Conservation (phyloP, 1,140 invertebrate genomes). For the Lepidurus couesii region DNA sequence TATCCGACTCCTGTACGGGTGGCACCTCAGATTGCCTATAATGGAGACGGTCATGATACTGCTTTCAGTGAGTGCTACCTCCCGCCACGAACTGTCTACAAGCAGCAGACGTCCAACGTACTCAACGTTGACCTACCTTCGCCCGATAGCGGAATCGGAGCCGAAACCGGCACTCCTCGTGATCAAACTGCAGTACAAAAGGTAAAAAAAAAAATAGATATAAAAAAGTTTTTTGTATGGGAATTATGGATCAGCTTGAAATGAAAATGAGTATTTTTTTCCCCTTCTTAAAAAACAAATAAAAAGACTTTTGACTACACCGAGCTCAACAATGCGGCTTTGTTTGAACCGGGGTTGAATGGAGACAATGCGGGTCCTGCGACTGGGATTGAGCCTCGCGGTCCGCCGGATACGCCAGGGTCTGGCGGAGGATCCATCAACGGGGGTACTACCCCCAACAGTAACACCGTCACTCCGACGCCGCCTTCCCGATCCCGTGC, state of each 20-base stretch:
- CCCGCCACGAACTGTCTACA: slow-evolving; percentile 49
- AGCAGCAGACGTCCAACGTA: slow-evolving; percentile 41
- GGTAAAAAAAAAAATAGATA: slow-evolving; percentile 51
- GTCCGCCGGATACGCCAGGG: slow-evolving; percentile 38
- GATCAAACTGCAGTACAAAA: slow-evolving; percentile 81
- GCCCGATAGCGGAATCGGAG: slow-evolving; percentile 84
- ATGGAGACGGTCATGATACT: slow-evolving; percentile 40
- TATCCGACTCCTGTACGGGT: slow-evolving; percentile 32
- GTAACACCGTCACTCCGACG: slow-evolving; percentile 33
- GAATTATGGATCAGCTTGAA: background rate
- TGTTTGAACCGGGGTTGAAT: slow-evolving; percentile 41
- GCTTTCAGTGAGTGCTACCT: slow-evolving; percentile 55
- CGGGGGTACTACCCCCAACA: slow-evolving; percentile 35
- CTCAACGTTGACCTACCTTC: slow-evolving; percentile 85
- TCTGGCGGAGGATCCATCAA: slow-evolving; percentile 38
- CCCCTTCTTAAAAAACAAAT: background rate
- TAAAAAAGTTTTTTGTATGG: background rate
- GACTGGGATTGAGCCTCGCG: slow-evolving; percentile 44
- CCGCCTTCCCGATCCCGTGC: slow-evolving; percentile 55
- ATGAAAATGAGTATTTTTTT: background rate
- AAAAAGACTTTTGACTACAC: slow-evolving; percentile 78
- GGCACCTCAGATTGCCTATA: slow-evolving; percentile 41
- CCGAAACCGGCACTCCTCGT: slow-evolving; percentile 80
- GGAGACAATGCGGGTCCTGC: slow-evolving; percentile 38
- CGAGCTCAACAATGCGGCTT: slow-evolving; percentile 61